Evolutionary conservation across 2,113 vertebrate species (phyloP).

Genomic region (Bolborhynchus lineola): DNA sequence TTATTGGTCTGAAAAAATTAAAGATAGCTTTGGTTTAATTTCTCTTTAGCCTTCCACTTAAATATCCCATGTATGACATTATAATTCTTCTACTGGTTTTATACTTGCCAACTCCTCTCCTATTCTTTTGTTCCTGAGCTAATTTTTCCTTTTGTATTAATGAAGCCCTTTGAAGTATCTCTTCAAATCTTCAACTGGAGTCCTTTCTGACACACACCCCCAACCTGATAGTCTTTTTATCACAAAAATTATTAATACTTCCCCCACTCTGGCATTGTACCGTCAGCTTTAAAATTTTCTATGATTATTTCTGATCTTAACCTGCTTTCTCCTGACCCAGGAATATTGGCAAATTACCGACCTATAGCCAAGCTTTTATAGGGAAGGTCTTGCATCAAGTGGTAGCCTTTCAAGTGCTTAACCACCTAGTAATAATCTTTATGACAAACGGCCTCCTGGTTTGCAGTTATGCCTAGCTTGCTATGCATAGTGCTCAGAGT

Average conservation of each 20-base stretch:
- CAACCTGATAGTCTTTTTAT: conserved; percentile 32
- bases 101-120: conserved; percentile 40
- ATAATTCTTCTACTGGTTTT: conserved; percentile 34
- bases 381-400: conserved; percentile 75
- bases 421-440: conserved; percentile 69
- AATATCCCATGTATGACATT: background rate
- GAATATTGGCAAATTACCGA: conserved; percentile 74
- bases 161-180: conserved; percentile 70
- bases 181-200: conserved; percentile 62
- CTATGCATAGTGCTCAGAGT: conserved; percentile 40
- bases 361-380: conserved; percentile 74
- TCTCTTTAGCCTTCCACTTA: conserved; percentile 13
- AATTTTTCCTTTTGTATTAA: conserved; percentile 71
- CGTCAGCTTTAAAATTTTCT: conserved; percentile 59
- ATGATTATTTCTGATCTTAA: conserved; percentile 70
- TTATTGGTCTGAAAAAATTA: conserved; percentile 25
- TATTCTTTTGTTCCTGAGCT: conserved; percentile 71
- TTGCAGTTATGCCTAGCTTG: conserved; percentile 64
- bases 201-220: conserved; percentile 46
- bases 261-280: conserved; percentile 44
- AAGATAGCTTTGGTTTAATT: conserved; percentile 49
- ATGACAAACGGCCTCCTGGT: conserved; percentile 70
- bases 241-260: conserved; percentile 69
- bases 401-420: conserved; percentile 75
- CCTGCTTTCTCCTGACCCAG: conserved; percentile 67